Evolutionary conservation across 2,888 invertebrate species (phyloP).

Genomic region (Diplolepis rosae): DNA sequence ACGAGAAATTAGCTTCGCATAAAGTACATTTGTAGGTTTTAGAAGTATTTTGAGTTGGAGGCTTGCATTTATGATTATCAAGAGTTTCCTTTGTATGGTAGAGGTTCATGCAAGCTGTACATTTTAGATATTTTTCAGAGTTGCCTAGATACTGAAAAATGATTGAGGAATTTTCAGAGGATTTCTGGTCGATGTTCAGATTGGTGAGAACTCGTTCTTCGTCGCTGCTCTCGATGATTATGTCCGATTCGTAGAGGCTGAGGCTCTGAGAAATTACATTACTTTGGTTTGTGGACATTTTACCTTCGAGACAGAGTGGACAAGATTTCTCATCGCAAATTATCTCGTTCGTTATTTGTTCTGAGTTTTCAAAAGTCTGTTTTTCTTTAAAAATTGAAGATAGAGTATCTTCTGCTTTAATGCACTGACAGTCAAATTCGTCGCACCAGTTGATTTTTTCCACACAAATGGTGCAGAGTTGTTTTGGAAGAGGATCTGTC

Average conservation of each 20-base stretch:
- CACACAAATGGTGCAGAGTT: slow-evolving; percentile 56
- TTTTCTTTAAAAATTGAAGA: slow-evolving; percentile 52
- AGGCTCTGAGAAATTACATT: slow-evolving; percentile 27
- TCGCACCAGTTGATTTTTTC: slow-evolving; percentile 63
- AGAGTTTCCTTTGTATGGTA: slow-evolving; percentile 61
- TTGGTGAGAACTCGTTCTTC: slow-evolving; percentile 39
- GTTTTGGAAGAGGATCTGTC: slow-evolving; percentile 62
- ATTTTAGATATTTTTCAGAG: slow-evolving; percentile 60
- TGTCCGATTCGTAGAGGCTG: slow-evolving; percentile 56
- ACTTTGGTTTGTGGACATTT: slow-evolving; percentile 47
- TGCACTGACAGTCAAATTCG: slow-evolving; percentile 58
- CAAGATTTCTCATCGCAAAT: slow-evolving; percentile 48
- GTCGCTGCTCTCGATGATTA: slow-evolving; percentile 61
- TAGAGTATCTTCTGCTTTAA: slow-evolving; percentile 59
- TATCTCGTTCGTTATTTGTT: not conserved
- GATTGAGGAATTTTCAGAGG: slow-evolving; percentile 48
- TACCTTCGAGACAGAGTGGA: slow-evolving; percentile 58
- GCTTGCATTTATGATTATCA: slow-evolving; percentile 61
- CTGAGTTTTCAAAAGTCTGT: slow-evolving; percentile 35
- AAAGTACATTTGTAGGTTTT: slow-evolving; percentile 56
- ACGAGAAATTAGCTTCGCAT: slow-evolving; percentile 56
- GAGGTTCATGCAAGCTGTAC: slow-evolving; percentile 64
- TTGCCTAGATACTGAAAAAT: slow-evolving; percentile 50
- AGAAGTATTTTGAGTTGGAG: slow-evolving; percentile 55
- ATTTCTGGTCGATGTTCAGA: slow-evolving; percentile 39